Evolutionary conservation across 2,888 invertebrate species (phyloP).

Genomic region (Macropis europaea): DNA sequence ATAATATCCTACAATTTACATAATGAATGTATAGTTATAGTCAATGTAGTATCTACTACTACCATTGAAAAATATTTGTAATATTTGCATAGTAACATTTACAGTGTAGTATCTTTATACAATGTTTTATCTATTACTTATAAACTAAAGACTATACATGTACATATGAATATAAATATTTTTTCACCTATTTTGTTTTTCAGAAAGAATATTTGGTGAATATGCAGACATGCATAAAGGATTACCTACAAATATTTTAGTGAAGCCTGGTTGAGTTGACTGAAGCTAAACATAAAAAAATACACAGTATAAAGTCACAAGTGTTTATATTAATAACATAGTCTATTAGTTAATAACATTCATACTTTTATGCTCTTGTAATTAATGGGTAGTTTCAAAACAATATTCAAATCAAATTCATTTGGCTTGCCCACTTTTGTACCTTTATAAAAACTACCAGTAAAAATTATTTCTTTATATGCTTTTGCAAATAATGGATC

Average conservation of each 20-base stretch:
- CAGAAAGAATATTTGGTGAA: neutral
- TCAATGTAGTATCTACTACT: too few relatives aligned
- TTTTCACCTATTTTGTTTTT: neutral
- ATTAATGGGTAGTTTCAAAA: conserved; percentile 81
- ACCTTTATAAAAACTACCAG: conserved; percentile 84
- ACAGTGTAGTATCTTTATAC: too few relatives aligned
- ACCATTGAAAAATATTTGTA: too few relatives aligned
- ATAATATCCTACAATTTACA: conserved; percentile 75
- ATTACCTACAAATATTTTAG: neutral
- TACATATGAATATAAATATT: neutral
- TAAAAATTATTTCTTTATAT: conserved; percentile 78
- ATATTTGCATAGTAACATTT: too few relatives aligned
- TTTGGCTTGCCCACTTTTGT: conserved; percentile 83
- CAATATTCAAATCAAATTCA: conserved; percentile 84
- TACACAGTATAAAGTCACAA: neutral
- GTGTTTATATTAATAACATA: neutral
- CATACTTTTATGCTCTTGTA: conserved; percentile 75
- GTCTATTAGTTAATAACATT: neutral
- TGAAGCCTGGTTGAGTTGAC: neutral
- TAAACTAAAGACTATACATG: neutral
- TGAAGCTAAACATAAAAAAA: conserved; percentile 20
- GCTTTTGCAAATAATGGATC: conserved; percentile 72
- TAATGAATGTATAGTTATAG: too few relatives aligned
- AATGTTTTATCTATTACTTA: neutral
- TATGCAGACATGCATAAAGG: rapidly evolving